Evolutionary conservation across 2,888 invertebrate species (phyloP).

Genomic region (Drosophila pullipes): DNA sequence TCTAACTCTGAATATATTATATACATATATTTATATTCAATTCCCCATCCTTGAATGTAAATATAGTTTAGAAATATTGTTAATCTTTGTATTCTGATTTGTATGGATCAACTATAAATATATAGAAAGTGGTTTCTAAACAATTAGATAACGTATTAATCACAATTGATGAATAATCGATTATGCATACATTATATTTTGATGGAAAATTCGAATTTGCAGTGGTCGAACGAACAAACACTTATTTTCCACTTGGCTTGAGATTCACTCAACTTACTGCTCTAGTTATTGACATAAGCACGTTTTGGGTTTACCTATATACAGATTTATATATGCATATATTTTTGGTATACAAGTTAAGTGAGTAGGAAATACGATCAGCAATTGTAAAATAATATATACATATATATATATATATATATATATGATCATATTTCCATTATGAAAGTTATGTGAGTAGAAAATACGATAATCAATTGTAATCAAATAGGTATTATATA

Average conservation of each 20-base stretch:
- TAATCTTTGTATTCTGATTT: background rate
- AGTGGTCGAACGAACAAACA: background rate
- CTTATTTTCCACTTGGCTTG: slow-evolving; percentile 2
- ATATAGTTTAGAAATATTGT: background rate
- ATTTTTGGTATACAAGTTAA: slow-evolving; percentile 6
- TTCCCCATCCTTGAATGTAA: background rate
- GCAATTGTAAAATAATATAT: background rate
- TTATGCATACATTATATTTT: background rate
- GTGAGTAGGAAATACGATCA: slow-evolving; percentile 1
- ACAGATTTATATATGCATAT: background rate
- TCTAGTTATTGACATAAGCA: background rate
- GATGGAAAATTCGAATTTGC: background rate
- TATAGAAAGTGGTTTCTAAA: background rate
- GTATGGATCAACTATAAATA: background rate
- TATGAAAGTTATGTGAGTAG: slow-evolving; percentile 7
- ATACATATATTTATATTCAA: background rate
- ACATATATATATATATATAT: background rate
- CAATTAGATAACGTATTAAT: background rate
- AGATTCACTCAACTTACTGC: background rate
- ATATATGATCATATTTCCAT: background rate
- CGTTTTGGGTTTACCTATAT: background rate
- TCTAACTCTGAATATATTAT: background rate
- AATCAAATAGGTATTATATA: background rate
- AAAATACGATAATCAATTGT: background rate
- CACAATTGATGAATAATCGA: background rate